These are phyloP conservation scores for Rhizoglyphus robini DNA, from an alignment of 1,140 invertebrate genomes.

Conservation along the genomic window DNA sequence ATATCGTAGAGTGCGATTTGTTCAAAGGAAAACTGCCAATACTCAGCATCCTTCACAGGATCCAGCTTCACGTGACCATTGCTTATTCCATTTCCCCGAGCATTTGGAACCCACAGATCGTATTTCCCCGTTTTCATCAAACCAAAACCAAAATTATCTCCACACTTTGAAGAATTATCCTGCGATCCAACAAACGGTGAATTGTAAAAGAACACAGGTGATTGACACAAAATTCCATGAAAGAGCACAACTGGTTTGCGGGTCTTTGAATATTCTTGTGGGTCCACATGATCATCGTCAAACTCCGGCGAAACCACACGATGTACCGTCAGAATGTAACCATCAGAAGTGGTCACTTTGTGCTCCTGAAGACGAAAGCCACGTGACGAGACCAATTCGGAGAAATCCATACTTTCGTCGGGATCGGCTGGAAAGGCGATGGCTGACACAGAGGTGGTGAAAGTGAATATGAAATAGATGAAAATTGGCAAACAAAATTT, in stretches of 20 bases:
- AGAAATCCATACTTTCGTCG: not conserved
- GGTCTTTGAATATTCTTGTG: not conserved
- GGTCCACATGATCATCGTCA: not conserved
- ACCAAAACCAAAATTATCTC: conserved; percentile 5
- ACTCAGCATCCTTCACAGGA: conserved; percentile 24
- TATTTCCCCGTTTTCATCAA: conserved; percentile 27
- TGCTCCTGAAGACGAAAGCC: not conserved
- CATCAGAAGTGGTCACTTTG: not conserved
- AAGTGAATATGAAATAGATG: no score
- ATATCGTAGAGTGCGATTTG: conserved; percentile 35
- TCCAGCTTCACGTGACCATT: not conserved
- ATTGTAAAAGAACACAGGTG: not conserved
- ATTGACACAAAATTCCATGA: not conserved
- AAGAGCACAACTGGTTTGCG: not conserved
- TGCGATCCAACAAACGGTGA: not conserved
- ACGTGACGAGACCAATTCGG: not conserved
- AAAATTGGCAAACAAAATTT: no score
- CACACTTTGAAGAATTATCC: not conserved
- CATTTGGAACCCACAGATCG: not conserved
- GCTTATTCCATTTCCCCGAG: conserved; percentile 29
- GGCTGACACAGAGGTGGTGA: no score
- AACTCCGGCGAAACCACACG: not conserved
- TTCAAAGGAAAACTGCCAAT: conserved; percentile 36
- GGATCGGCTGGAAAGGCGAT: not conserved
- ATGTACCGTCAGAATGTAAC: not conserved